Evolutionary conservation across 2,113 vertebrate species (phyloP).

Genomic region (Mesocricetus auratus): DNA sequence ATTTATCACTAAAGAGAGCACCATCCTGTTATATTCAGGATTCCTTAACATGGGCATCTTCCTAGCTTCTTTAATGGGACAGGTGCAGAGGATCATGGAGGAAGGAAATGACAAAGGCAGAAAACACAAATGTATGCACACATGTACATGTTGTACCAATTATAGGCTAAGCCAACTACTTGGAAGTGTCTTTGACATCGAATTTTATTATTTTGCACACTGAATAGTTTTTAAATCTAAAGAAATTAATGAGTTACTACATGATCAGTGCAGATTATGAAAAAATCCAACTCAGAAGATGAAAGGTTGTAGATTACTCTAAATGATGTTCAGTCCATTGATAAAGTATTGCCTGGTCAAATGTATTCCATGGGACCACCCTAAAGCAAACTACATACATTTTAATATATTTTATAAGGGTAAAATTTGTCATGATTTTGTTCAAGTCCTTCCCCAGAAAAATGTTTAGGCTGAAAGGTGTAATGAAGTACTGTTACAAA

Average conservation of each 20-base stretch:
- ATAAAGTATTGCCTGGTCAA: not conserved
- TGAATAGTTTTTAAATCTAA: not conserved
- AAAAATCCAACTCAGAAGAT: not conserved
- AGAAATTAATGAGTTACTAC: not conserved
- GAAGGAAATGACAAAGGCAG: not conserved
- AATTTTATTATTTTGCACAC: not conserved
- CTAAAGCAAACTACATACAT: not conserved
- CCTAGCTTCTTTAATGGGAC: not conserved
- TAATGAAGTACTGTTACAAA: slow-evolving; percentile 42
- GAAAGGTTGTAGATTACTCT: not conserved
- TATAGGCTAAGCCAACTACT: not conserved
- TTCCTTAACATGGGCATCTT: not conserved
- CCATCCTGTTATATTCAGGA: not conserved
- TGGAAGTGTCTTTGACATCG: not conserved
- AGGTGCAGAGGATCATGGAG: not conserved
- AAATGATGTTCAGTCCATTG: not conserved
- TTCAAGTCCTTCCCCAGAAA: not conserved
- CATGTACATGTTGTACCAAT: not conserved
- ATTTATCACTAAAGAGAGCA: not conserved
- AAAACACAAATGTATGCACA: not conserved
- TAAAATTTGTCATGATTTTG: slow-evolving; percentile 59
- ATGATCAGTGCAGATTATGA: not conserved
- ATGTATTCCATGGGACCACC: not conserved
- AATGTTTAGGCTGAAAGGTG: not conserved
- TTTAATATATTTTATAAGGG: not conserved